These are phyloP conservation scores for Panopea generosa DNA, from an alignment of 2,888 invertebrate genomes.

Conservation along the genomic window DNA sequence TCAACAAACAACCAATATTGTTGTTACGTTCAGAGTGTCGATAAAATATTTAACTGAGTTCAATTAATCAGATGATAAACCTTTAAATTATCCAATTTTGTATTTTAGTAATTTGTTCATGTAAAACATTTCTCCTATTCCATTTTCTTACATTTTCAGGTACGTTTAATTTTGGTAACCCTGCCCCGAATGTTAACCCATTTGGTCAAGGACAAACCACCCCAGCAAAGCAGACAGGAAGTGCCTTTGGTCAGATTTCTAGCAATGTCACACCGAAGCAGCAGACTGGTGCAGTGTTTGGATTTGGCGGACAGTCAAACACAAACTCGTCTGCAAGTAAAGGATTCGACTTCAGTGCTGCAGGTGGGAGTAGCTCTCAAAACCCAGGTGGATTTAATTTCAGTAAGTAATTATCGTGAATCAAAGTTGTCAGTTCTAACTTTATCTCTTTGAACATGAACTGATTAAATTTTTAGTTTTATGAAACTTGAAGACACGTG, in stretches of 20 bases:
- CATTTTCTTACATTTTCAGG: too few relatives aligned
- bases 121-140: too few relatives aligned
- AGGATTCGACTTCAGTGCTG: slow-evolving; percentile 51
- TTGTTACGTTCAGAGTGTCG: too few relatives aligned
- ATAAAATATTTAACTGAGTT: too few relatives aligned
- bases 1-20: too few relatives aligned
- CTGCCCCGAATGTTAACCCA: slow-evolving; percentile 57
- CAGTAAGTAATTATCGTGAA: slow-evolving; percentile 28
- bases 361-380: slow-evolving; percentile 6
- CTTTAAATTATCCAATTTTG: too few relatives aligned
- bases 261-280: slow-evolving; percentile 41
- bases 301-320: slow-evolving; percentile 42
- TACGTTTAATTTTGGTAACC: slow-evolving; percentile 49
- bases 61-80: too few relatives aligned
- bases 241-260: slow-evolving; percentile 44
- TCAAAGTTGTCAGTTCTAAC: too few relatives aligned
- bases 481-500: too few relatives aligned
- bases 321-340: slow-evolving; percentile 34
- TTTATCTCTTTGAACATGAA: too few relatives aligned
- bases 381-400: slow-evolving; percentile 49
- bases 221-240: slow-evolving; percentile 57
- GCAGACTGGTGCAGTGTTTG: slow-evolving; percentile 51
- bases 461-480: too few relatives aligned
- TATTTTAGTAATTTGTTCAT: too few relatives aligned
- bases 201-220: slow-evolving; percentile 57